Base-by-base conservation (phyloP, 2,888 invertebrate species). In the Lumbricus terrestris region DNA sequence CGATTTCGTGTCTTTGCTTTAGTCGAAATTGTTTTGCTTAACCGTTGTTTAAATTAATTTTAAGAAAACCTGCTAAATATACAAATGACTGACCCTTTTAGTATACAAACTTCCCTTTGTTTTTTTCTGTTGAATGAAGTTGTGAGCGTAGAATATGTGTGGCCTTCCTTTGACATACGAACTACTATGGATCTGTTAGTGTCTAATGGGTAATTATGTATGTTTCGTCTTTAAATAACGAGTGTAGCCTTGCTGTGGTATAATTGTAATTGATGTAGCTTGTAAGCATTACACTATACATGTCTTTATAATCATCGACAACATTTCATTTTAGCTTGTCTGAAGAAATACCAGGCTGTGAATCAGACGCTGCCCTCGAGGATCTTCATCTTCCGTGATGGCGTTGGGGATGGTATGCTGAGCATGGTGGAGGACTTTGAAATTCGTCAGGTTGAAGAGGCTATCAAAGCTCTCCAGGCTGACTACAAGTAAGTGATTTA, bases 351-450 rank as follows among this genome's bases (percentile, higher is more conserved):
- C 42, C 40, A 18, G n/a, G 88, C 33, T 33, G 88, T 88, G 82
- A 96, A 97, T 93, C 96, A 96, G 0, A 91, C 90, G 0, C 96
- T 97, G 91, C 99, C 99, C 0, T 96, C 97, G 0, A 96, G 96
- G 92, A 97, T 99, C 38, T 96, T 99, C 29, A 96, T 99, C 42
- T 98, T 97, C 95, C 96, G 99, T 91, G 99, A 99, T 95, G 99
- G 99, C 40, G 98, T 95, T 5, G 95, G 95, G 37, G 95, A 95
- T 92, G 95, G 95, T 1, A 95, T 95, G 92, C 92, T 95, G n/a
- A 91, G 91, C 0, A 92, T 93, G n/a, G 94, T 95, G 1, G 91
- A 92, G 18, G 93, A 94, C 23, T 93, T 94, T 89, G 95, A 95
- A 91, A 92, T 95, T 0, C 93, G 93, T 20, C 94, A 95, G 92